Evolutionary conservation across 1,140 invertebrate genomes (phyloP).

Genomic region (Dendroctonus valens): DNA sequence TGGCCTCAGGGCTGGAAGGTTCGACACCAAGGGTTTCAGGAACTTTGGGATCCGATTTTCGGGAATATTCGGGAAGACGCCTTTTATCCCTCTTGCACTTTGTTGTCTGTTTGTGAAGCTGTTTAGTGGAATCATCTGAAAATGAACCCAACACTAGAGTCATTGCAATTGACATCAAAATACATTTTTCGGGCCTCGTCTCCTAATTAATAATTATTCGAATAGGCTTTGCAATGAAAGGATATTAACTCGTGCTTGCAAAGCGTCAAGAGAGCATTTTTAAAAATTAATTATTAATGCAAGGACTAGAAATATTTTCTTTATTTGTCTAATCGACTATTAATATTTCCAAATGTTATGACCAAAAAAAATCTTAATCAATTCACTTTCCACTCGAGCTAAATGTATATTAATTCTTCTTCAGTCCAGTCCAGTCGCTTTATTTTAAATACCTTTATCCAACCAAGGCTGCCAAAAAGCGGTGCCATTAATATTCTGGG

Average conservation of each 20-base stretch:
- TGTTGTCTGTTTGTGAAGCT: slow-evolving; percentile 56
- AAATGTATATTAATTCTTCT: not conserved
- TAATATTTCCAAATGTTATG: too few species aligned
- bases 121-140: slow-evolving; percentile 54
- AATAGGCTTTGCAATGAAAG: too few species aligned
- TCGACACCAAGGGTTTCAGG: slow-evolving; percentile 39
- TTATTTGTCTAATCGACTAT: too few species aligned
- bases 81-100: slow-evolving; percentile 66
- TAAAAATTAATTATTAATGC: too few species aligned
- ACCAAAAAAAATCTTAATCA: too few species aligned
- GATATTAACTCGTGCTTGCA: too few species aligned
- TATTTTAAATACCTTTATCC: slow-evolving; percentile 38
- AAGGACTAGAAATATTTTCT: not conserved
- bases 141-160: not conserved
- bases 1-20: slow-evolving; percentile 32
- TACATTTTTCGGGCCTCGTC: too few species aligned
- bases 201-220: too few species aligned
- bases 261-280: too few species aligned
- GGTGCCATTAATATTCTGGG: not conserved
- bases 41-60: slow-evolving; percentile 48
- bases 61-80: slow-evolving; percentile 47
- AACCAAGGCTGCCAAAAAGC: slow-evolving; percentile 48
- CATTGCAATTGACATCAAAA: too few species aligned
- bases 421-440: not conserved
- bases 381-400: too few species aligned